Evolutionary conservation across 1,140 invertebrate genomes (phyloP).

Genomic region (Hetaerina americana): DNA sequence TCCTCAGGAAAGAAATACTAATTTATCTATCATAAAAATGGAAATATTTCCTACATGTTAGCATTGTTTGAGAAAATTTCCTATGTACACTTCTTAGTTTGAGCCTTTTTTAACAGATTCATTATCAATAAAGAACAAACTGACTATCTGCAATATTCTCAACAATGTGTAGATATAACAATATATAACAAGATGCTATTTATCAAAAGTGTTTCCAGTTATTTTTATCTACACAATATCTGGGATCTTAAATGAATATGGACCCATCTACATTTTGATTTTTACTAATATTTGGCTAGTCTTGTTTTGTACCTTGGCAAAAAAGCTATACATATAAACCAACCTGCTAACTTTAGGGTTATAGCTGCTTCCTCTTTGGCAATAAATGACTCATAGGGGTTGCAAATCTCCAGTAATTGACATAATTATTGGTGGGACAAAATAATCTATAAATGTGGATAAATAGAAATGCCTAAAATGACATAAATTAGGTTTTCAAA

Average conservation of each 20-base stretch:
- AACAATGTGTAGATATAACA: slow-evolving; percentile 19
- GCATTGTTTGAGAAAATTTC: slow-evolving; percentile 11
- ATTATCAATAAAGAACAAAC: slow-evolving; percentile 13
- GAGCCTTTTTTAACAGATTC: slow-evolving; percentile 14
- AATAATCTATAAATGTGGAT: not conserved
- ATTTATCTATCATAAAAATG: slow-evolving; percentile 15
- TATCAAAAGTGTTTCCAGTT: slow-evolving; percentile 16
- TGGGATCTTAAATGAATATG: slow-evolving; percentile 1
- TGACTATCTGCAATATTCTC: slow-evolving; percentile 17
- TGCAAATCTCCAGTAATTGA: not conserved
- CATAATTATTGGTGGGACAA: not conserved
- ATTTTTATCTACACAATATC: slow-evolving; percentile 10
- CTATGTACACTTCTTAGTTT: slow-evolving; percentile 17
- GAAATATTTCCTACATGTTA: slow-evolving; percentile 10
- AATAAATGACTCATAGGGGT: slow-evolving; percentile 1
- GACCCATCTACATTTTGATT: slow-evolving; percentile 14
- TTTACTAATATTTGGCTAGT: slow-evolving; percentile 12
- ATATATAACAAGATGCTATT: slow-evolving; percentile 19
- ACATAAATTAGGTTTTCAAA: not conserved
- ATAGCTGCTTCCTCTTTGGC: slow-evolving; percentile 13
- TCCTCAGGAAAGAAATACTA: slow-evolving; percentile 11
- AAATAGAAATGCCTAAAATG: not conserved
- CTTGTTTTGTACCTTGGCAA: slow-evolving; percentile 11
- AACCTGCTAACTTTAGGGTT: slow-evolving; percentile 8
- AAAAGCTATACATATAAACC: slow-evolving; percentile 11